Conservation (phyloP, 1,140 invertebrate species). For the Lepidurus apus region DNA sequence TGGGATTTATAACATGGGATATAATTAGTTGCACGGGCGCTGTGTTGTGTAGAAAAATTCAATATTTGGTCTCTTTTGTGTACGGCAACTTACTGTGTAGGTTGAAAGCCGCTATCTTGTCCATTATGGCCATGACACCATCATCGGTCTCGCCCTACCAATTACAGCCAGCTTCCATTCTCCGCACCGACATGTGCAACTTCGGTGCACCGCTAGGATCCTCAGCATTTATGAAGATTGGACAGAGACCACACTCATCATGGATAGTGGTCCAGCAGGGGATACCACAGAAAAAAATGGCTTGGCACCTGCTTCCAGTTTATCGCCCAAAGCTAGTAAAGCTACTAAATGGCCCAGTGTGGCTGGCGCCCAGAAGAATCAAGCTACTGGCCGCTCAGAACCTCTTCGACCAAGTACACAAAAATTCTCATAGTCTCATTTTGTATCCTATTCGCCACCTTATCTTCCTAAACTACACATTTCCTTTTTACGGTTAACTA, state of each 20-base stretch:
- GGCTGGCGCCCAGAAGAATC: conserved; percentile 10
- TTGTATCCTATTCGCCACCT: background rate
- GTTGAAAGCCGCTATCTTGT: conserved; percentile 9
- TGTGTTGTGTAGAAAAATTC: background rate
- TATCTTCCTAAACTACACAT: background rate
- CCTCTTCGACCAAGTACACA: conserved; percentile 4
- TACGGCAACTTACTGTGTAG: background rate
- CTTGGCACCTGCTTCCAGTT: conserved; percentile 17
- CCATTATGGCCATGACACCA: conserved; percentile 14
- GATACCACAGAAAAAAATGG: background rate
- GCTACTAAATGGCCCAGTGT: conserved; percentile 21
- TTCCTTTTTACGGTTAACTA: background rate
- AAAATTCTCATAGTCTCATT: background rate
- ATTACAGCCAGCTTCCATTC: conserved; percentile 10
- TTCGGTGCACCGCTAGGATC: background rate
- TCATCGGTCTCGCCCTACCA: conserved; percentile 12
- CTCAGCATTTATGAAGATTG: conserved; percentile 22
- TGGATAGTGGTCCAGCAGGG: conserved; percentile 9
- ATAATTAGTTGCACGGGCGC: too few species aligned
- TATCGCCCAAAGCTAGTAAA: conserved; percentile 8
- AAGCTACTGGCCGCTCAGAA: background rate
- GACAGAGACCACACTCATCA: conserved; percentile 18
- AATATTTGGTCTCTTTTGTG: background rate
- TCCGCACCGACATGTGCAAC: conserved; percentile 5
- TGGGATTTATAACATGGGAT: too few species aligned